A percentile compares a stretch with the other conserved stretches of the same genome.
Evolutionary conservation across 2,113 vertebrate species (phyloP).

Genomic region (Desmodus rotundus): DNA sequence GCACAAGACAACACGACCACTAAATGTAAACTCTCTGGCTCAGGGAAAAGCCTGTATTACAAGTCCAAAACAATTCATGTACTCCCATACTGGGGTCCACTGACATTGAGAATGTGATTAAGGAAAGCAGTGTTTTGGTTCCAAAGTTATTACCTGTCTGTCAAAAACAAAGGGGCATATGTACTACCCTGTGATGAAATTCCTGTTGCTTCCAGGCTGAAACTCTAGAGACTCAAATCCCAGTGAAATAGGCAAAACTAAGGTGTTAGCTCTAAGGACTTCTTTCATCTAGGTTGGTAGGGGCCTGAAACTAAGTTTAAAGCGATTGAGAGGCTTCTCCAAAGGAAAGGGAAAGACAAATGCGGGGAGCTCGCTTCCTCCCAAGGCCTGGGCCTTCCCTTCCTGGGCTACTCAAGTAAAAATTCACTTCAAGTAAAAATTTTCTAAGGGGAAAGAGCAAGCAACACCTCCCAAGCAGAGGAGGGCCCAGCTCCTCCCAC

Average conservation of each 20-base stretch:
- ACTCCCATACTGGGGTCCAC: neutral
- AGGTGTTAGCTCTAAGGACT: neutral
- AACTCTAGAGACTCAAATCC: neutral
- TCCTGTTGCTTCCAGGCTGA: neutral
- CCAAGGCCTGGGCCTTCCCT: neutral
- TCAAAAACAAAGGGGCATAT: neutral
- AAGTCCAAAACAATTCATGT: neutral
- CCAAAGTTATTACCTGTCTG: neutral
- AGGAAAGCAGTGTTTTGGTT: neutral
- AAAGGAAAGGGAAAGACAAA: neutral
- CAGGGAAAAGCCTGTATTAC: neutral
- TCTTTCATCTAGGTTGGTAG: neutral
- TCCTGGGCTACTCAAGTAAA: neutral
- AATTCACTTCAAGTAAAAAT: no score
- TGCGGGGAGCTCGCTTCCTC: neutral
- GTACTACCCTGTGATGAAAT: neutral
- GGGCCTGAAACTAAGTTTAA: neutral
- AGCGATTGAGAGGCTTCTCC: neutral
- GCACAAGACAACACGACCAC: neutral
- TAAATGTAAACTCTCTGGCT: neutral
- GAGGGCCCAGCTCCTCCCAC: neutral
- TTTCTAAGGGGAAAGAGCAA: neutral
- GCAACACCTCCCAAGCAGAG: neutral
- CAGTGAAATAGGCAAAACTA: neutral
- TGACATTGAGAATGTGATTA: neutral